A percentile compares a stretch with the other conserved stretches of the same genome.
Conservation (phyloP, 2,113 vertebrate genomes). For the Sturnira hondurensis region DNA sequence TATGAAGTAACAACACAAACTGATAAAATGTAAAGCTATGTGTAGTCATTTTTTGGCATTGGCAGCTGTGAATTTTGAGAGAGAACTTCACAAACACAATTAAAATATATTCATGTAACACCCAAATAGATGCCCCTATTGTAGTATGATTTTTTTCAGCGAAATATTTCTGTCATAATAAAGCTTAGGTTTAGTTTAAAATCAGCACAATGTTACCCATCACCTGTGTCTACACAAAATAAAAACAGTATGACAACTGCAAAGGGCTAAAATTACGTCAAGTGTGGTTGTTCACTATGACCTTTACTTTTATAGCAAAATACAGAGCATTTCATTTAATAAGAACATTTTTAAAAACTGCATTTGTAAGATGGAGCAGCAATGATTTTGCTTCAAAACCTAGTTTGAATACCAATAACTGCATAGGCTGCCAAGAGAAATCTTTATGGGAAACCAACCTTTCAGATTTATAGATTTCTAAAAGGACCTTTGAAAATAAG, state of each 20-base stretch:
- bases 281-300: slow-evolving; percentile 70
- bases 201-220: slow-evolving; percentile 41
- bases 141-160: slow-evolving; percentile 45
- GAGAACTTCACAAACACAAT: slow-evolving; percentile 65
- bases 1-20: background rate
- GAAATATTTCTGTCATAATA: slow-evolving; percentile 68
- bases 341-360: slow-evolving; percentile 23
- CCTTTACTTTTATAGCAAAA: slow-evolving; percentile 75
- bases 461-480: background rate
- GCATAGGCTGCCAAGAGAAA: background rate
- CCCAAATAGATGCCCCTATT: slow-evolving; percentile 46
- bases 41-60: slow-evolving; percentile 1
- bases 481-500: background rate
- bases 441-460: slow-evolving; percentile 4
- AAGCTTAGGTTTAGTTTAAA: slow-evolving; percentile 70
- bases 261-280: slow-evolving; percentile 47
- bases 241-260: slow-evolving; percentile 71
- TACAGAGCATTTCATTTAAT: slow-evolving; percentile 59
- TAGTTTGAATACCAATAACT: slow-evolving; percentile 2
- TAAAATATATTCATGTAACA: slow-evolving; percentile 66
- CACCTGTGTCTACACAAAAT: slow-evolving; percentile 59
- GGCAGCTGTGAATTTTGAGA: slow-evolving; percentile 30
- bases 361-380: background rate
- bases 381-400: background rate
- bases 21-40: background rate